phyloP scores from a whole-genome alignment of 2,113 vertebrate species.

The Marcusenius ussheri region DNA sequence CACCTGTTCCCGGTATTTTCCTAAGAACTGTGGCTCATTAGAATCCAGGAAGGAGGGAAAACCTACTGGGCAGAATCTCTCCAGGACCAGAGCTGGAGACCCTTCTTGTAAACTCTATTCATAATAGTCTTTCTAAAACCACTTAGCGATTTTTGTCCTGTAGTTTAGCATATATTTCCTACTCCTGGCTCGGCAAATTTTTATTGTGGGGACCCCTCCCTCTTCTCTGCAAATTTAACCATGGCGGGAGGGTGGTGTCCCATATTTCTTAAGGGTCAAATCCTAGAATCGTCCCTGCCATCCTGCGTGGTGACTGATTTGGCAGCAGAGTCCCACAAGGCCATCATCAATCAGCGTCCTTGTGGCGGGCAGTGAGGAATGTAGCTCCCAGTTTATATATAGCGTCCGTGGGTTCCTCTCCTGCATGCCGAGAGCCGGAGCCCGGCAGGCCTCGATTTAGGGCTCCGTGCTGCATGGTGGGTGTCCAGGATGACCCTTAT shows the following conservation, averaged over 20 bases:
- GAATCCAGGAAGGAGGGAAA: too few relatives aligned
- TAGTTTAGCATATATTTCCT: background rate
- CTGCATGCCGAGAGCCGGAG: constrained; percentile 24
- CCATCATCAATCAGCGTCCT: constrained; percentile 57
- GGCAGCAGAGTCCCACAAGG: constrained; percentile 54
- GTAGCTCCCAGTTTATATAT: constrained; percentile 53
- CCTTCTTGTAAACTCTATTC: too few relatives aligned
- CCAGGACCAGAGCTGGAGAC: too few relatives aligned
- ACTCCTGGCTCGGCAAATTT: background rate
- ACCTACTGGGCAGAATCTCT: too few relatives aligned
- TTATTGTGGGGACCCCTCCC: background rate
- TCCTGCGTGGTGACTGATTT: constrained; percentile 47
- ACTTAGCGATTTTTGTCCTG: background rate
- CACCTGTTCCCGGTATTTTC: too few relatives aligned
- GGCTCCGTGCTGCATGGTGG: background rate
- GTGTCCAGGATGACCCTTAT: constrained; percentile 7
- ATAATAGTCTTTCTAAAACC: too few relatives aligned
- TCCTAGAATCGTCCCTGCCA: background rate
- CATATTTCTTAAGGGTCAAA: background rate
- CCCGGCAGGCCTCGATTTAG: background rate
- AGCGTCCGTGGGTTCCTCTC: constrained; percentile 44
- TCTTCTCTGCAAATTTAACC: background rate
- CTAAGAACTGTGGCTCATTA: too few relatives aligned
- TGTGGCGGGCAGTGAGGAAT: constrained; percentile 39
- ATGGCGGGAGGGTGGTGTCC: background rate